phyloP scores from a whole-genome alignment of 2,888 invertebrate species.

The Brachyopa scutellaris region DNA sequence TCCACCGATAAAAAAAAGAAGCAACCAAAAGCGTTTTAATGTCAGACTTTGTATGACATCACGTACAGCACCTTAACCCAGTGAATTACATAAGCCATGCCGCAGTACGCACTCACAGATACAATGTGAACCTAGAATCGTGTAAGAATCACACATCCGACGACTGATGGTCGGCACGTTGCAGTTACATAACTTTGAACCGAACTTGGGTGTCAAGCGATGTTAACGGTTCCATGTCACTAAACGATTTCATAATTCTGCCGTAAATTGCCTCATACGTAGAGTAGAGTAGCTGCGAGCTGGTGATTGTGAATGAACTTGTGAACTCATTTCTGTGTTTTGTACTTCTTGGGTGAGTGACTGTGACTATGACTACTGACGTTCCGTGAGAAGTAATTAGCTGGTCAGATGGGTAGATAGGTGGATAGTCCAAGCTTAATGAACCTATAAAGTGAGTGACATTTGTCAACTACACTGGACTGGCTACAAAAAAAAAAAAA shows the following conservation, averaged over 20 bases:
- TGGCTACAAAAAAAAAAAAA: no score
- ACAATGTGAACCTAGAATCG: conserved; percentile 11
- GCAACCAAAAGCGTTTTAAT: neutral
- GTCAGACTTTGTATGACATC: conserved; percentile 38
- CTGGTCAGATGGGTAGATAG: neutral
- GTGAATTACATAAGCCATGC: conserved; percentile 54
- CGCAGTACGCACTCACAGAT: neutral
- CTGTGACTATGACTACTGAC: neutral
- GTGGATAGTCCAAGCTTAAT: conserved; percentile 28
- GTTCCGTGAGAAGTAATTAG: conserved; percentile 45
- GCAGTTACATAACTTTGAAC: conserved; percentile 20
- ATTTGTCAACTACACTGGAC: no score
- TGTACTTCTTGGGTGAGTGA: neutral
- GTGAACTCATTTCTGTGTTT: conserved; percentile 20
- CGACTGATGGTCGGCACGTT: neutral
- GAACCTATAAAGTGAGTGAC: conserved; percentile 41
- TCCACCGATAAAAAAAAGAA: neutral
- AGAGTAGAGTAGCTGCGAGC: no score
- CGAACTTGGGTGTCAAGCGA: conserved; percentile 17
- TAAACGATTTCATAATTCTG: conserved; percentile 47
- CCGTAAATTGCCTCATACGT: conserved; percentile 16
- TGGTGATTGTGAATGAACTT: conserved; percentile 22
- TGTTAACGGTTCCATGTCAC: conserved; percentile 37
- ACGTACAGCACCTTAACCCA: conserved; percentile 60
- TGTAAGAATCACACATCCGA: conserved; percentile 7